Evolutionary conservation across 2,888 invertebrate genomes (phyloP), one percentile per base, ranked within the genome.

Genomic region (Yponomeuta plumbellus): DNA sequence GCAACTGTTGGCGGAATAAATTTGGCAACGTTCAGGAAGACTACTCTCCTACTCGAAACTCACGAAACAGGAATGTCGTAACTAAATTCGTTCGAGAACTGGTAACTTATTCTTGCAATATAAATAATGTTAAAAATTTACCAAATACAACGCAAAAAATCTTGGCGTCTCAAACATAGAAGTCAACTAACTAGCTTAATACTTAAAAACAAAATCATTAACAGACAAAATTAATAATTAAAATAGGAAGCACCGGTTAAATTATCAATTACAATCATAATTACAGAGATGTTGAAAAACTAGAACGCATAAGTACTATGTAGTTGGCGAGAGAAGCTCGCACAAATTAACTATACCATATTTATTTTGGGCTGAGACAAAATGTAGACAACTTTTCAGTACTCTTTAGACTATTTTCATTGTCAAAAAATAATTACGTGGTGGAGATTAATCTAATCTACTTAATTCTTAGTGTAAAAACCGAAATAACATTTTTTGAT

Each of bases 1-100:
- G 86, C 87, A 86, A 85, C 77, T 84, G 87, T 89, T 88, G 86
- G 87, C 88, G 85, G 85, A 83, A 80, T 81, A 79, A 86, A 88
- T 91, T 91, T 91, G 91, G 91, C 91, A 90, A 89, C 88, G 87
- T 88, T 90, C 80, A 86, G 89, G 90, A 91, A 91, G 91, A 91
- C 90, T 89, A 89, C 88, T 88, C 86, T 87, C 84, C 87, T 90
- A 90, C 85, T 88, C 87, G 34, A 34, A 34, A 34, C 34, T 88
- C 87, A 88, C 86, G 86, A 89, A 89, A 91, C 85, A 88, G 87
- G 84, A 88, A 86, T 89, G 88, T 85, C 80, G 81, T 80, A 87
- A 90, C 88, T 88, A 89, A 91, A 90, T 88, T 88, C 88, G 88
- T 82, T 88, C 83, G 77, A 84, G 84, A 75, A 85, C 78, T 90